Base-by-base conservation (phyloP, 2,888 invertebrate genomes). In the Dimorphilus gyrociliatus region DNA sequence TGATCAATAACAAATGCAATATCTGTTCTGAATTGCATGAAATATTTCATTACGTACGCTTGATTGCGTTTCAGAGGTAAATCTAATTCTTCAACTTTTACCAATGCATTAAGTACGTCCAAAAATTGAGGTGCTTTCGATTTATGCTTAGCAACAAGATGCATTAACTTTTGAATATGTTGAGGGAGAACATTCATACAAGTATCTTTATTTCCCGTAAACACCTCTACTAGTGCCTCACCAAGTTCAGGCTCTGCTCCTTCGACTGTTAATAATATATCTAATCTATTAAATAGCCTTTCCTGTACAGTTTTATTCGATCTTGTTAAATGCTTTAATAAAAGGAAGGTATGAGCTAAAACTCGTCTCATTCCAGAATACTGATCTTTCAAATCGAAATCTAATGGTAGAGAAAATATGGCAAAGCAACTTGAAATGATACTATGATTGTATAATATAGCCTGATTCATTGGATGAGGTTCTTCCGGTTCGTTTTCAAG, bases 401-500 rank as follows among this genome's bases (percentile, higher is more conserved):
- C n/a, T 5, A 13, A 43, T 37, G 23, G 32, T 39, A 16, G 19
- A 27, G 13, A 43, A 21, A 2, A 44, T 16, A 28, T 21, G 27
- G 29, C 13, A 29, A 35, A 10, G 29, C 35, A 25, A 38, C 46
- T 42, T 35, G 56, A 55, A 42, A 51, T 35, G 14, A 53, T 43
- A 51, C 56, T 58, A 28, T 56, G 55, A 36, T 58, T 60, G 36
- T 55, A 55, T 29, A 60, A 49, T 32, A 60, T 58, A 36, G 52
- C 55, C 35, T 60, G 60, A 40, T 60, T 60, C 55, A 60, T 56
- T 3, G 56, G 54, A 33, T 60, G 60, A 1, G 51, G 48, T 34
- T 57, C 55, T 34, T 55, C 56, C 4, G 55, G 55, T 3, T 56
- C 56, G 47, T 54, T 51, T 8, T 56, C 55, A 10, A 59, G 45